Percentiles rank a stretch among this genome's conserved stretches.
phyloP scores from a whole-genome alignment of 2,888 invertebrate genomes.

The Mylabris sibirica region DNA sequence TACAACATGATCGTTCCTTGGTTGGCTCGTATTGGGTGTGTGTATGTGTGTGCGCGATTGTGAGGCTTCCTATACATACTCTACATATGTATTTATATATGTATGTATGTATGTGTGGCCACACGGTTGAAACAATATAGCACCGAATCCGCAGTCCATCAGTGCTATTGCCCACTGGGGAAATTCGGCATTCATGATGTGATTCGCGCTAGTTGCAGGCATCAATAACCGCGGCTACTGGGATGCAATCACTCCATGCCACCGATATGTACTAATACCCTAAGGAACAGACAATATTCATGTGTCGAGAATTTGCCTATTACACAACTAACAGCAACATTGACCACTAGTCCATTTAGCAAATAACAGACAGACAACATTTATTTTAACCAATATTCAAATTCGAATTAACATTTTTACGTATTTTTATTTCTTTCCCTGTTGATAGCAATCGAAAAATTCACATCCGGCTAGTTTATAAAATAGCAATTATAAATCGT shows the following conservation, averaged over 20 bases:
- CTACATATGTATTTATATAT: not conserved
- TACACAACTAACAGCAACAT: slow-evolving; percentile 24
- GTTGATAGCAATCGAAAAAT: slow-evolving; percentile 25
- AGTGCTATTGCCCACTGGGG: slow-evolving; percentile 56
- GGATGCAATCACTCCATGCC: slow-evolving; percentile 51
- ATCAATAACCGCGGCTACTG: slow-evolving; percentile 53
- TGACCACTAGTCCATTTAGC: slow-evolving; percentile 11
- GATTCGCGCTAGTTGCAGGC: slow-evolving; percentile 56
- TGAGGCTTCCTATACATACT: not conserved
- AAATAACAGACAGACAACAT: not conserved
- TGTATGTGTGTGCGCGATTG: slow-evolving; percentile 1
- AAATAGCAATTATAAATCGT: slow-evolving; percentile 33
- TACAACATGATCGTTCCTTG: slow-evolving; percentile 40
- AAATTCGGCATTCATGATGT: slow-evolving; percentile 59
- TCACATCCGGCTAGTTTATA: slow-evolving; percentile 29
- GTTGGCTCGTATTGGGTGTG: slow-evolving; percentile 24
- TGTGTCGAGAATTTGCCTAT: slow-evolving; percentile 39
- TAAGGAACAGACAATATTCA: slow-evolving; percentile 47
- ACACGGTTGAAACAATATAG: slow-evolving; percentile 46
- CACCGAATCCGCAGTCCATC: slow-evolving; percentile 54
- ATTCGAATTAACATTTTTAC: slow-evolving; percentile 31
- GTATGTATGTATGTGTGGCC: slow-evolving; percentile 24
- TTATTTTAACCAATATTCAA: slow-evolving; percentile 18
- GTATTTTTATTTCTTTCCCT: slow-evolving; percentile 15
- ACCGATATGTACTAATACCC: slow-evolving; percentile 53